Evolutionary conservation across 92 coral and sea anemone genomes (phyloP), one percentile per base, ranked within the genome.

Genomic region (Epizoanthus illoricatus): DNA sequence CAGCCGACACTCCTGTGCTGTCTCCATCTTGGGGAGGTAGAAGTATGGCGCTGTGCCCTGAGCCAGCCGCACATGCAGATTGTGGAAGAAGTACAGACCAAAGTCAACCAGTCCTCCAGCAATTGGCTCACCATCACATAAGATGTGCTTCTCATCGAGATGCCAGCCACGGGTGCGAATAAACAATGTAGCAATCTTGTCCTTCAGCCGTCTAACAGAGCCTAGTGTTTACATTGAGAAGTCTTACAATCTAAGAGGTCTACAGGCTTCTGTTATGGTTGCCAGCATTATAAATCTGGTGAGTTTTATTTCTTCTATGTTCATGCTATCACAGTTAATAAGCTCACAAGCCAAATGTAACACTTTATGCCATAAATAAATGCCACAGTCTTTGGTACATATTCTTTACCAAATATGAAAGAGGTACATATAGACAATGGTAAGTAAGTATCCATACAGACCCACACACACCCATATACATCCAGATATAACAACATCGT

Each of bases 11-110:
- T 93, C 99, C 72, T 83, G 87, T 74, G 74, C 93, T 12, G 99
- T 96, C 80, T 96, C 99, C 99, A 96, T 93, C 86, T 96, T 96
- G 0, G 99, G 99, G 19, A 96, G 92, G 78, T 96, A 96, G 84
- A 87, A 96, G 90, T 96, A 96, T 0, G 99, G 94, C 5, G 99
- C 94, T 4, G 99, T 89, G 62, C 93, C 98, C 71, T 86, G 88
- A 18, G 92, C 89, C 45, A 93, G 80, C 63, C 98, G 80, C 57
- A 91, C 65, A 59, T 92, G 94, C 64, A 93, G 84, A 59, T 96
- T 96, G 76, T 96, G 99, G 84, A 92, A 96, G 76, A 93, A 96
- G 90, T 96, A 96, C 60, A 96, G 90, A 3, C 99, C 99, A 90
- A 96, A 96, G 87, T 96, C 99, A n/a, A 96, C 99, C 47, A 96